Evolutionary conservation across 2,797 vertebrate genomes (phyloP).

Genomic region (Anisognathus igniventris): DNA sequence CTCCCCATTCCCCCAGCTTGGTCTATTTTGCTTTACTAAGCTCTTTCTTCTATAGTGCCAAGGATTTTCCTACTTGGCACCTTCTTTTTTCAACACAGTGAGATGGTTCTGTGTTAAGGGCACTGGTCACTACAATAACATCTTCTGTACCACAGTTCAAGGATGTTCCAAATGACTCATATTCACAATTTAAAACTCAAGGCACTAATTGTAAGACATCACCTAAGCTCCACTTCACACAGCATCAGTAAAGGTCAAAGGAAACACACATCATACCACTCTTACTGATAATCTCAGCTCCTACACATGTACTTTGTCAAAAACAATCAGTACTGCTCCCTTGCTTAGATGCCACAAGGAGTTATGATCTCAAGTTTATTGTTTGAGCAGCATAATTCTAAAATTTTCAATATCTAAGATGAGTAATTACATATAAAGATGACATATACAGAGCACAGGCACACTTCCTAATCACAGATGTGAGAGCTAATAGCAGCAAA

Average conservation of each 20-base stretch:
- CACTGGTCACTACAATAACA: neutral
- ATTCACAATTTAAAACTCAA: neutral
- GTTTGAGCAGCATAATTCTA: neutral
- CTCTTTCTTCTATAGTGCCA: neutral
- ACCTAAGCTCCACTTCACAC: neutral
- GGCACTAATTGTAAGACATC: neutral
- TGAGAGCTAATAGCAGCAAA: neutral
- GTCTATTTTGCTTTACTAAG: neutral
- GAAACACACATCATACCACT: neutral
- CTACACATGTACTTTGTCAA: rapidly evolving
- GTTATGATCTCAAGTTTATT: neutral
- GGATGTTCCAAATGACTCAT: neutral
- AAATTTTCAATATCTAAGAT: neutral
- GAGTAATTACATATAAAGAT: neutral
- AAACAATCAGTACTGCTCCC: neutral
- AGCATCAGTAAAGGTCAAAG: neutral
- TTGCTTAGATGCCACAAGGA: neutral
- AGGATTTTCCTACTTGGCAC: neutral
- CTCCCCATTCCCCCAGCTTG: neutral
- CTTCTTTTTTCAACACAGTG: neutral
- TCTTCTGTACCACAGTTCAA: neutral
- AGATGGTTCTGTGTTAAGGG: neutral
- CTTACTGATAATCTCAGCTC: neutral
- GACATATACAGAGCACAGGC: neutral
- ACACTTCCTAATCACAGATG: neutral